A percentile compares a stretch with the other conserved stretches of the same genome.
These are phyloP conservation scores for Callosobruchus maculatus DNA, from an alignment of 2,888 invertebrate genomes.

Conservation along the genomic window DNA sequence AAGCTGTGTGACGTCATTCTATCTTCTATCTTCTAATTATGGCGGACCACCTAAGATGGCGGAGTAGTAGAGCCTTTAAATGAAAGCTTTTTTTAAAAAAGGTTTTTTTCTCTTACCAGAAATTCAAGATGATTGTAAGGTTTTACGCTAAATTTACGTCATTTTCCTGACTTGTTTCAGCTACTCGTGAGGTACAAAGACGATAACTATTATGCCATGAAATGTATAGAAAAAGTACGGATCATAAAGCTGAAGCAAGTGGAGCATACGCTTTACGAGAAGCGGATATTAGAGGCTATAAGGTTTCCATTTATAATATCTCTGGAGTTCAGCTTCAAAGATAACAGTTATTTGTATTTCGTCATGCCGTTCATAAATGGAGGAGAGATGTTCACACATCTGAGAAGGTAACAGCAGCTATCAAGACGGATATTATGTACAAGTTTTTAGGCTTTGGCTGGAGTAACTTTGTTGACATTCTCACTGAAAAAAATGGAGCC, in stretches of 20 bases:
- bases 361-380: slow-evolving; percentile 80
- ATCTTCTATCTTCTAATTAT: too few relatives aligned
- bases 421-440: too few relatives aligned
- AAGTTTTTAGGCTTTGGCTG: too few relatives aligned
- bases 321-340: slow-evolving; percentile 82
- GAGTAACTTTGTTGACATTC: too few relatives aligned
- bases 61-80: too few relatives aligned
- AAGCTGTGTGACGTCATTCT: too few relatives aligned
- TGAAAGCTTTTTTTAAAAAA: too few relatives aligned
- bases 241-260: slow-evolving; percentile 86
- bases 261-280: slow-evolving; percentile 86
- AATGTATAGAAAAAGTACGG: slow-evolving; percentile 80
- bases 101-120: too few relatives aligned
- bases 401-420: slow-evolving; percentile 53
- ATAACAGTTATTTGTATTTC: slow-evolving; percentile 79
- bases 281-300: slow-evolving; percentile 79
- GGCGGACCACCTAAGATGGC: too few relatives aligned
- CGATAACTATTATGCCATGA: slow-evolving; percentile 74
- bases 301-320: slow-evolving; percentile 85
- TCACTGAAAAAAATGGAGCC: too few relatives aligned
- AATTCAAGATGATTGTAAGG: too few relatives aligned
- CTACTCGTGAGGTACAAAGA: slow-evolving; percentile 59
- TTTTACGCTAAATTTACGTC: not conserved
- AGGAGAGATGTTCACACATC: slow-evolving; percentile 82
- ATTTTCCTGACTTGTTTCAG: slow-evolving; percentile 22